Percentiles rank a stretch among this genome's conserved stretches.
Evolutionary conservation across 2,888 invertebrate species (phyloP).

Genomic region (Metellina segmentata): DNA sequence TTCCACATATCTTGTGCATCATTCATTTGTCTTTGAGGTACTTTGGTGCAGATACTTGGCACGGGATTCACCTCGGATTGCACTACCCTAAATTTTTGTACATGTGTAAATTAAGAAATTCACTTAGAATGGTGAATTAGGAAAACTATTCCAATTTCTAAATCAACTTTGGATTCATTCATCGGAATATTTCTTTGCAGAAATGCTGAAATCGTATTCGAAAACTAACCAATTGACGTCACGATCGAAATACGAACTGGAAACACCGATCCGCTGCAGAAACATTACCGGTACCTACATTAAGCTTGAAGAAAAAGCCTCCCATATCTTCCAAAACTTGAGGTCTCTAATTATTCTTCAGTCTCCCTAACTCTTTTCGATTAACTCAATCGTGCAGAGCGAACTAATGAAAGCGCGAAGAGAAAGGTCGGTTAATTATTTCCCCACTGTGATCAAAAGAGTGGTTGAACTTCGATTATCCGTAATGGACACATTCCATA

Average conservation of each 20-base stretch:
- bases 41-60: no score
- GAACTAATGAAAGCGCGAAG: conserved; percentile 1
- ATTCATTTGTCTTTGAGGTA: no score
- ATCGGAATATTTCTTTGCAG: no score
- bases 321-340: neutral
- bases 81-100: no score
- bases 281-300: no score
- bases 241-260: neutral
- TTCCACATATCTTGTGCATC: no score
- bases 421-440: conserved; percentile 21
- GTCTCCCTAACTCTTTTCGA: neutral
- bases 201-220: neutral
- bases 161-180: neutral
- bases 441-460: conserved; percentile 12
- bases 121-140: neutral
- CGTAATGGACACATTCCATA: neutral
- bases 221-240: neutral
- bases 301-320: neutral
- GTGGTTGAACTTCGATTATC: conserved; percentile 26
- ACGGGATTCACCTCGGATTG: no score
- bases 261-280: neutral
- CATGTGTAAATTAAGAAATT: no score
- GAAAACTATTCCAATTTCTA: neutral
- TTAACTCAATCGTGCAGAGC: neutral
- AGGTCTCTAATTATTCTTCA: neutral